Conservation (phyloP, 1,140 invertebrate genomes). For the Macrotrachela quadricornifera region DNA sequence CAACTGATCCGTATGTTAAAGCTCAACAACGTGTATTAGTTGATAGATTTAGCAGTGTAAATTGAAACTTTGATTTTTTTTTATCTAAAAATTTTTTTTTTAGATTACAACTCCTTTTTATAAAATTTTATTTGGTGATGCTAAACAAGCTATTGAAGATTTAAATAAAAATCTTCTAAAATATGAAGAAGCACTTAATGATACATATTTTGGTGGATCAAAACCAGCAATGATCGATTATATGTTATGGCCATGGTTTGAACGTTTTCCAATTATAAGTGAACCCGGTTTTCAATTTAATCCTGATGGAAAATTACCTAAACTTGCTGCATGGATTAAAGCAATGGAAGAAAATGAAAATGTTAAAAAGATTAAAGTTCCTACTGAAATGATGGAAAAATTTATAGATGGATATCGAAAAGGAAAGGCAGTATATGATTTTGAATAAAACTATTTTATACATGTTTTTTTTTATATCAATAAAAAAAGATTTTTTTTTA, state of each 20-base stretch:
- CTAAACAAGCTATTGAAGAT: background rate
- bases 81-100: no score
- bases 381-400: slow-evolving; percentile 9
- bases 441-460: no score
- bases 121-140: background rate
- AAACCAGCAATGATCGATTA: slow-evolving; percentile 37
- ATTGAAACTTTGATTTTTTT: no score
- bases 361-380: slow-evolving; percentile 13
- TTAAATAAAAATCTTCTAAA: slow-evolving; percentile 9
- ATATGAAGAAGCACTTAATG: slow-evolving; percentile 11
- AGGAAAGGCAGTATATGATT: no score
- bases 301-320: slow-evolving; percentile 10
- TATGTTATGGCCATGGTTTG: slow-evolving; percentile 73
- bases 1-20: slow-evolving; percentile 46
- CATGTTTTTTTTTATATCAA: no score
- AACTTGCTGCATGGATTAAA: slow-evolving; percentile 13
- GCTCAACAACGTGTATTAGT: slow-evolving; percentile 57
- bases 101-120: background rate
- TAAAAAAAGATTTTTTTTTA: no score
- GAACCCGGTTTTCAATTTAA: slow-evolving; percentile 1
- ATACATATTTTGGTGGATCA: background rate
- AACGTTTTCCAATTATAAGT: slow-evolving; percentile 33
- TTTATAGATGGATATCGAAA: slow-evolving; percentile 10
- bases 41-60: slow-evolving; percentile 27
- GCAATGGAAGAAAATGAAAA: slow-evolving; percentile 13